phyloP scores from a whole-genome alignment of 2,797 vertebrate genomes.

The Erethizon dorsatum region DNA sequence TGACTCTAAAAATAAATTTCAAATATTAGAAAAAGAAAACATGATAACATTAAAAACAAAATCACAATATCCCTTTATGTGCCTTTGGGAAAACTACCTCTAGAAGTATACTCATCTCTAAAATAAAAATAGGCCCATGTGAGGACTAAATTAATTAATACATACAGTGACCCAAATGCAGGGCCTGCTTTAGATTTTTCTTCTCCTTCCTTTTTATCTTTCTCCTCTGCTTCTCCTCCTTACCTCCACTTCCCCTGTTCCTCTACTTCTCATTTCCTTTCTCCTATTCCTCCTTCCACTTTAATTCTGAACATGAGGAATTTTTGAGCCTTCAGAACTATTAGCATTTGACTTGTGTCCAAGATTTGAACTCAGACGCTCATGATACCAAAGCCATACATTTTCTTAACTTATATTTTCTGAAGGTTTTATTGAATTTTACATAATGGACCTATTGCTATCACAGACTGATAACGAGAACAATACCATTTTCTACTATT shows the following conservation, averaged over 20 bases:
- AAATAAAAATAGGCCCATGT: neutral
- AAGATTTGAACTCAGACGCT: neutral
- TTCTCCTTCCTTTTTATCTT: neutral
- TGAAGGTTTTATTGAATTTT: neutral
- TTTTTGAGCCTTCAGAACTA: neutral
- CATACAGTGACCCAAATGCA: neutral
- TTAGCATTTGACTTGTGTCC: neutral
- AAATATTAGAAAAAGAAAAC: conserved; percentile 21
- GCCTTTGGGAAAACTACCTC: neutral
- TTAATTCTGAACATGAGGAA: neutral
- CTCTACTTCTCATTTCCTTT: neutral
- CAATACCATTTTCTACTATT: neutral
- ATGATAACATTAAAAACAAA: neutral
- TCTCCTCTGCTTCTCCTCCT: neutral
- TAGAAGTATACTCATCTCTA: neutral
- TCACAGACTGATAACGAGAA: neutral
- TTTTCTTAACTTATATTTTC: neutral
- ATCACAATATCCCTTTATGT: neutral
- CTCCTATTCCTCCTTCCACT: neutral
- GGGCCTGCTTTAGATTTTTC: neutral
- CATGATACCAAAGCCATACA: neutral
- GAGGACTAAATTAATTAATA: neutral
- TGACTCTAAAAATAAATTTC: conserved; percentile 22
- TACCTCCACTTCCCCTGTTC: neutral
- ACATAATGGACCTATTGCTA: neutral